Base-by-base conservation (phyloP, 2,888 invertebrate genomes). In the Epistrophe grossulariae region DNA sequence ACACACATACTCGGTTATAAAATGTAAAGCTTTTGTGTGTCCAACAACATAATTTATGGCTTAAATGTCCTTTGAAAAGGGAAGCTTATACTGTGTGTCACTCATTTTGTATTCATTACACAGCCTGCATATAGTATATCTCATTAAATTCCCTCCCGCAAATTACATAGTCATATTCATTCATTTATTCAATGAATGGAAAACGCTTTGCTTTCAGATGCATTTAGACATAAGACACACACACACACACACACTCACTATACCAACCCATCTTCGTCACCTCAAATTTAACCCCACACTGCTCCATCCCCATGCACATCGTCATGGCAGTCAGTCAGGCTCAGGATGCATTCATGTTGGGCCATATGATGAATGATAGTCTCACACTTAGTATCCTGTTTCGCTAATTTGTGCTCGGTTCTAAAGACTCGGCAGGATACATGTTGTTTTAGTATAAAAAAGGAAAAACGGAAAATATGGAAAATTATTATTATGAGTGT, bases 121-220 rank as follows among this genome's bases (percentile, higher is more conserved):
- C 79, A 79, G 59, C 70, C 79, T 79, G 87, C 87, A 87, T 82
- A 79, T 85, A 85, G 78, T 81, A 82, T 83, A 83, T 83, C 79
- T 87, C 87, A 83, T 83, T 87, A 87, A 83, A 87, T 83, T 87
- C 55, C 74, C 87, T 76, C 76, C 87, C 87, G 52, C 87, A 87
- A 87, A 87, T 87, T 87, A 87, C 83, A 71, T 83, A 87, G 83
- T 87, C 87, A 79, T 83, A 87, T 87, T 83, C 87, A 87, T 87
- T 87, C 85, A 87, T 87, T 87, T 87, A 83, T 87, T 87, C 87
- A 87, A 87, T 87, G 87, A 87, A 83, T 83, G 83, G 83, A 83
- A 85, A 87, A 87, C 87, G 87, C 87, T 87, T 87, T 87, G 87
- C 83, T 87, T 87, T 87, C 87, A 87, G 48, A 83, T 87, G 87